A percentile compares a stretch with the other conserved stretches of the same genome.
Evolutionary conservation across 2,797 vertebrate species (phyloP).

Genomic region (Coregonus suidteri): DNA sequence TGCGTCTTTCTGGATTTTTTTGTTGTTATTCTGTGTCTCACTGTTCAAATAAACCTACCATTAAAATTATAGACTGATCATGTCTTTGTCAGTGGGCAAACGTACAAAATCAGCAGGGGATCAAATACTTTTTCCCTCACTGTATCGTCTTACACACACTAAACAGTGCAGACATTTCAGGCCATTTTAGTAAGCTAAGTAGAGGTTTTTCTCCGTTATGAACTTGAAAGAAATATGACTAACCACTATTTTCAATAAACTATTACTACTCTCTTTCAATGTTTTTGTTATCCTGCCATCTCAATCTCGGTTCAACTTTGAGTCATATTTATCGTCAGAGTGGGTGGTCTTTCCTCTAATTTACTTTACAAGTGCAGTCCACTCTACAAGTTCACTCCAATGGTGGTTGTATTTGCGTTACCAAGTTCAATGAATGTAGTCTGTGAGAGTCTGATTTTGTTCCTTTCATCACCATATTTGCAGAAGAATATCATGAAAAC

Average conservation of each 20-base stretch:
- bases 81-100: too few species aligned
- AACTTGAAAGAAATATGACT: background rate
- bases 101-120: too few species aligned
- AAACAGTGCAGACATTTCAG: too few species aligned
- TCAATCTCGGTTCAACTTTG: background rate
- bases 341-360: background rate
- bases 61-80: too few species aligned
- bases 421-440: background rate
- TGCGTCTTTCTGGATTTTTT: too few species aligned
- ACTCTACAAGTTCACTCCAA: background rate
- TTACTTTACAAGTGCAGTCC: background rate
- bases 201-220: background rate
- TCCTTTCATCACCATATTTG: background rate
- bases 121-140: too few species aligned
- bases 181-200: too few species aligned
- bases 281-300: background rate
- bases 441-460: background rate
- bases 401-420: background rate
- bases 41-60: too few species aligned
- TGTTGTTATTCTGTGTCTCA: too few species aligned
- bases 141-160: too few species aligned
- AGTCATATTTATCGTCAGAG: background rate
- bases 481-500: constrained; percentile 96
- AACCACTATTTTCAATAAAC: background rate
- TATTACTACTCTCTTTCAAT: background rate